Base-by-base conservation (phyloP, 2,888 invertebrate genomes). In the Panopea generosa region DNA sequence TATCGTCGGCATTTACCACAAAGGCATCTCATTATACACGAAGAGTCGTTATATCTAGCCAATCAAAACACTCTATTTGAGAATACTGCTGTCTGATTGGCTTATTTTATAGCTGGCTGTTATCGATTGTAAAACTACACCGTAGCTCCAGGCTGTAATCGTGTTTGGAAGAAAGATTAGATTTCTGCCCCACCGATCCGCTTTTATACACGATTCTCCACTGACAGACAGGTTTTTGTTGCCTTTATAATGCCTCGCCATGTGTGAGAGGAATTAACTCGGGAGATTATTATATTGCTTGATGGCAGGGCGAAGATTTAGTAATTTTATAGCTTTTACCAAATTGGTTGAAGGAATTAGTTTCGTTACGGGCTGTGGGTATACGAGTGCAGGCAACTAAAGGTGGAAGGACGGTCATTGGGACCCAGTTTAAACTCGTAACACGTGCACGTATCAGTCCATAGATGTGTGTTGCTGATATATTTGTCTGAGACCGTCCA, bases 21-120 rank as follows among this genome's bases (percentile, higher is more conserved):
- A 20, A 50, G 33, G 27, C 22, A 49, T 16, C 67, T 57, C 67
- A 67, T 67, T 67, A 67, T 57, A 57, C 53, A 40, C 40, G 2
- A 40, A 52, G 22, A 45, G 38, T 50, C 49, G 26, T 11, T 57
- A 20, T 33, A 18, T 24, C 18, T 22, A 68, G 53, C 85, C 85
- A 85, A 85, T 85, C 75, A 77, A 62, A 73, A 60, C 47, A 62
- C 74, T 60, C 62, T 59, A 57, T 82, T 83, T 70, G 45, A 69
- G 74, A 84, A 83, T 76, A 78, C 72, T 33, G 84, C 69, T 59
- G 57, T 77, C 63, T 79, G 84, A 86, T 87, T 87, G 87, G 87
- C 59, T 74, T 63, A 70, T 50, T 66, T 22, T 20, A 27, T 22
- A 53, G 18, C 69, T 43, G 50, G 52, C 63, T 60, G 69, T 38